Percentiles rank a stretch among this genome's conserved stretches.
phyloP scores from a whole-genome alignment of 2,113 vertebrate genomes.

The Anthoscopus minutus region DNA sequence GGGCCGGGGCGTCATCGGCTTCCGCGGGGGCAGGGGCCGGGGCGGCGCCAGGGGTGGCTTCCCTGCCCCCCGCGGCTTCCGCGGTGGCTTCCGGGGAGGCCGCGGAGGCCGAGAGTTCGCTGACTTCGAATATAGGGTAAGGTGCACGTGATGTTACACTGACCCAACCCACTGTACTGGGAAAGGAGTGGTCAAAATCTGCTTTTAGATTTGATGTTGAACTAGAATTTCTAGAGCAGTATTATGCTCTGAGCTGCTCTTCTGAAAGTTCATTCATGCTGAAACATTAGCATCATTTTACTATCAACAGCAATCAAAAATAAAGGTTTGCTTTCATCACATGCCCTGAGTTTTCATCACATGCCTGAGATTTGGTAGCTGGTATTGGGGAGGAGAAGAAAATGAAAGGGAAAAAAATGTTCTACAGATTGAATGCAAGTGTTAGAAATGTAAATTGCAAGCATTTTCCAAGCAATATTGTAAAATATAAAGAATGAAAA shows the following conservation, averaged over 20 bases:
- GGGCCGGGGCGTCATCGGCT: constrained; percentile 83
- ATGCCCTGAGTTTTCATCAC: neutral
- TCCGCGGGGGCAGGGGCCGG: constrained; percentile 85
- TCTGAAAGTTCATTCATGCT: neutral
- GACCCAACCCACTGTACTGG: neutral
- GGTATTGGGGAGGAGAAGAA: neutral
- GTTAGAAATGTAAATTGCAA: neutral
- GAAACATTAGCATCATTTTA: neutral
- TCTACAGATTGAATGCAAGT: neutral
- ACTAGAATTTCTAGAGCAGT: neutral
- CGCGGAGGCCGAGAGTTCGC: constrained; percentile 90
- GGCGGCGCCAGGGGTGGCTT: constrained; percentile 79
- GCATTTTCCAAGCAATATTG: neutral
- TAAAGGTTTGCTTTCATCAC: neutral
- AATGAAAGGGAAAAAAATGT: fast-evolving
- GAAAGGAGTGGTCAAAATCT: neutral
- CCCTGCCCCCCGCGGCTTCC: constrained; percentile 81
- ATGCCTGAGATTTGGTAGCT: neutral
- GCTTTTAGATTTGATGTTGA: neutral
- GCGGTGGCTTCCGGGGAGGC: constrained; percentile 85
- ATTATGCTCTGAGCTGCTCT: neutral
- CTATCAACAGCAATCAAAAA: neutral
- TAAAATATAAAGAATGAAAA: neutral
- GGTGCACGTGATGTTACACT: neutral
- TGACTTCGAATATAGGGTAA: constrained; percentile 95